These are phyloP conservation scores for Scaptomyza reducta DNA, from an alignment of 2,888 invertebrate species.

Conservation along the genomic window DNA sequence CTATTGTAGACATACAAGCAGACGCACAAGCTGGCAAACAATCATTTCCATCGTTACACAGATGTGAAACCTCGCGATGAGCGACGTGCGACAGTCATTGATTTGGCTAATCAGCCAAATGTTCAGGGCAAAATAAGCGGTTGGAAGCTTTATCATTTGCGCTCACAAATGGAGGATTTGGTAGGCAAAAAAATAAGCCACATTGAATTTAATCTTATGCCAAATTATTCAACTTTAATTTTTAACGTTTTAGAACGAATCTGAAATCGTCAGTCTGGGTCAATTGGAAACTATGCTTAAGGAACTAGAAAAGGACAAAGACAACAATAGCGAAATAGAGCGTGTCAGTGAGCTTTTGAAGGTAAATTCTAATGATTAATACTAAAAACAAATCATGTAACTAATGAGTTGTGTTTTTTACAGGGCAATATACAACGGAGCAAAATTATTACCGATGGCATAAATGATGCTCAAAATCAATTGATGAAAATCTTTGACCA, in stretches of 20 bases:
- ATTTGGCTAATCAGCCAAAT: constrained; percentile 94
- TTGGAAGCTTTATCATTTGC: constrained; percentile 97
- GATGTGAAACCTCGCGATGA: constrained; percentile 96
- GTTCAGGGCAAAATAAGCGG: constrained; percentile 95
- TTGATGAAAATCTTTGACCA: constrained; percentile 96
- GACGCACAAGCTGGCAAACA: constrained; percentile 89
- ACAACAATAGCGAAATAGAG: constrained; percentile 85
- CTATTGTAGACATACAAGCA: constrained; percentile 86
- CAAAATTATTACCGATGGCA: constrained; percentile 95
- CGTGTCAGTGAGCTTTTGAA: constrained; percentile 87
- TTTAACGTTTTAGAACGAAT: constrained; percentile 84
- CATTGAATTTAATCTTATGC: neutral
- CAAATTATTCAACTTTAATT: too few relatives aligned
- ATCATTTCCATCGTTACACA: constrained; percentile 90
- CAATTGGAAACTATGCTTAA: constrained; percentile 82
- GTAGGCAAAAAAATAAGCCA: constrained; percentile 84
- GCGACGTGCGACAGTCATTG: constrained; percentile 92
- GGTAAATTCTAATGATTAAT: constrained; percentile 82
- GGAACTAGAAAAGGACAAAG: constrained; percentile 84
- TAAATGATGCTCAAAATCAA: constrained; percentile 94
- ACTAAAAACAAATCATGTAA: neutral
- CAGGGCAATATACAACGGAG: constrained; percentile 98
- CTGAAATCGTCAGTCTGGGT: constrained; percentile 85
- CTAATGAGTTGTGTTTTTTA: neutral
- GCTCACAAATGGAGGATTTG: constrained; percentile 96